Evolutionary conservation across 2,888 invertebrate genomes (phyloP).

Genomic region (Hypomecis punctinalis): DNA sequence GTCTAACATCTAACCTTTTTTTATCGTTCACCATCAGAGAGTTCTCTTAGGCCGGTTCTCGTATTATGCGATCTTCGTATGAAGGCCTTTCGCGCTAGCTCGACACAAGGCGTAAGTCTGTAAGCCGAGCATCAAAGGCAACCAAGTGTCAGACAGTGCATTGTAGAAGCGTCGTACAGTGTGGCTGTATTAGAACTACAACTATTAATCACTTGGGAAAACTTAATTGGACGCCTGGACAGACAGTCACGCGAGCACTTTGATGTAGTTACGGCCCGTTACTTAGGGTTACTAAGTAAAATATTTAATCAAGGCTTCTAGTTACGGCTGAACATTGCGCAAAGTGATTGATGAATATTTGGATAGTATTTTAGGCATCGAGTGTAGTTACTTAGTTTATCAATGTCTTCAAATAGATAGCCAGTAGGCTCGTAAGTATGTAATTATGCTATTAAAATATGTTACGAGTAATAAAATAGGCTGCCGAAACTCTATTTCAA

Average conservation of each 20-base stretch:
- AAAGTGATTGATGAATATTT: slow-evolving; percentile 14
- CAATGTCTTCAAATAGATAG: background rate
- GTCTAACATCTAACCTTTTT: too few relatives aligned
- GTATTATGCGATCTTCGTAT: background rate
- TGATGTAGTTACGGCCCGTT: slow-evolving; percentile 42
- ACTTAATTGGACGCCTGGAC: slow-evolving; percentile 74
- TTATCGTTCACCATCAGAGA: too few relatives aligned
- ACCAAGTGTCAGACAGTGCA: slow-evolving; percentile 30
- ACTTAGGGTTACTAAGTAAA: slow-evolving; percentile 29
- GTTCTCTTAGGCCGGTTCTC: too few relatives aligned
- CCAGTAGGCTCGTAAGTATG: background rate
- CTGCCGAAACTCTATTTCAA: too few relatives aligned
- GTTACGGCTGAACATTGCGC: slow-evolving; percentile 3
- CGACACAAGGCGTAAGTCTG: slow-evolving; percentile 6
- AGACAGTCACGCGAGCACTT: slow-evolving; percentile 63
- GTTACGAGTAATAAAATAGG: too few relatives aligned
- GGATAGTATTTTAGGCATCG: background rate
- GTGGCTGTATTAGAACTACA: slow-evolving; percentile 18
- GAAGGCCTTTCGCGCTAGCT: background rate
- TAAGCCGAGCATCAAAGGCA: slow-evolving; percentile 28
- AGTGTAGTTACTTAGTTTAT: background rate
- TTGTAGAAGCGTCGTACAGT: slow-evolving; percentile 21
- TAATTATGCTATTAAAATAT: background rate
- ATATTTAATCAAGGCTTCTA: slow-evolving; percentile 32
- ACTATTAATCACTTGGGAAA: slow-evolving; percentile 72